These are phyloP conservation scores for Triops cancriformis DNA, from an alignment of 1,140 invertebrate genomes.

Conservation along the genomic window DNA sequence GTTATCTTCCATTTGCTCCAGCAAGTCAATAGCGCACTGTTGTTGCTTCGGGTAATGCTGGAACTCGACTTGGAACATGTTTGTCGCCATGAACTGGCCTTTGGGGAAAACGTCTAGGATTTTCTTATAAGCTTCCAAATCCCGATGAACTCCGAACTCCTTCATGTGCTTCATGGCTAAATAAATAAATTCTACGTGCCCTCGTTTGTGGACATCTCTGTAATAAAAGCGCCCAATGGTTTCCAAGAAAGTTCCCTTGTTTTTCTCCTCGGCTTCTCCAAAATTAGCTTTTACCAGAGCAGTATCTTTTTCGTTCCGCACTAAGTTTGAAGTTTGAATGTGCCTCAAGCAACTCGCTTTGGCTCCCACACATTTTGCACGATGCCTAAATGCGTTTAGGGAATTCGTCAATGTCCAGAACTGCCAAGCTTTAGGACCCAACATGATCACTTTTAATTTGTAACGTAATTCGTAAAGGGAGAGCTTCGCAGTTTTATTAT, in stretches of 20 bases:
- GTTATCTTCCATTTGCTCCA: conserved; percentile 85
- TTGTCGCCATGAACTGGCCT: conserved; percentile 72
- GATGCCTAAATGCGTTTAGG: neutral
- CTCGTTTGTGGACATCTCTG: conserved; percentile 51
- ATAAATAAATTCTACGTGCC: conserved; percentile 90
- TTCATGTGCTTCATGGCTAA: conserved; percentile 79
- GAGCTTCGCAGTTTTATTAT: no score
- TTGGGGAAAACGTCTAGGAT: conserved; percentile 87
- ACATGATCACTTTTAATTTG: neutral
- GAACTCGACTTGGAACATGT: conserved; percentile 73
- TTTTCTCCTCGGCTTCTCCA: conserved; percentile 50
- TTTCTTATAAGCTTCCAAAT: conserved; percentile 84
- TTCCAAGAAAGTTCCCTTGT: conserved; percentile 61
- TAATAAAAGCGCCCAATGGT: conserved; percentile 61
- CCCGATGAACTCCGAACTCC: conserved; percentile 78
- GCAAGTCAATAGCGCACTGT: conserved; percentile 72
- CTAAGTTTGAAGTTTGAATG: neutral
- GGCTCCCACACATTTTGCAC: neutral
- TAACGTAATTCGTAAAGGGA: neutral
- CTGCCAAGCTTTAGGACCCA: neutral
- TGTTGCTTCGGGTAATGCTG: conserved; percentile 93
- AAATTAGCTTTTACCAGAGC: conserved; percentile 39
- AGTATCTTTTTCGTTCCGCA: neutral
- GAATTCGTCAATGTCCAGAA: neutral
- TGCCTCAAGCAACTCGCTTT: neutral